Evolutionary conservation across 2,888 invertebrate species (phyloP).

Genomic region (Harmothoe impar): DNA sequence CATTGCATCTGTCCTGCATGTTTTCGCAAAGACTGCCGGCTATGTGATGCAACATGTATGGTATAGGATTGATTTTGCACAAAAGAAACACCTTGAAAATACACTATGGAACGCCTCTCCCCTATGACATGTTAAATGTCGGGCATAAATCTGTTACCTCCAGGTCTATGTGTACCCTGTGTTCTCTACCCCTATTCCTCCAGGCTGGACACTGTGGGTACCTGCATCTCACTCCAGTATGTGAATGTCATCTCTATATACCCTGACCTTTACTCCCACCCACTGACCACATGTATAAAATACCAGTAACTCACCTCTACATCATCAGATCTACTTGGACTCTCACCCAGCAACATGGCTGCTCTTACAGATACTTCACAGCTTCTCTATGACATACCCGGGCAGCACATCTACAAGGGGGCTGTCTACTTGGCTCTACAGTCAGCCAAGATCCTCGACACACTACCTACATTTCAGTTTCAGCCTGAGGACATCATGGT

Average conservation of each 20-base stretch:
- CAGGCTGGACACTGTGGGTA: not conserved
- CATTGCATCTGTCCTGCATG: too few relatives aligned
- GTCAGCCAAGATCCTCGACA: not conserved
- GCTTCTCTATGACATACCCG: not conserved
- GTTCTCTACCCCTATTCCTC: too few relatives aligned
- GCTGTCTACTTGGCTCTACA: not conserved
- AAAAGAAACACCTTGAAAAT: too few relatives aligned
- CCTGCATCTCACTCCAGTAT: not conserved
- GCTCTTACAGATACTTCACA: not conserved
- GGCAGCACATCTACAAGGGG: not conserved
- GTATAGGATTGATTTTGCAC: too few relatives aligned
- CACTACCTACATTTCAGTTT: not conserved
- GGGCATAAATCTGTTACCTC: too few relatives aligned
- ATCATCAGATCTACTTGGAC: not conserved
- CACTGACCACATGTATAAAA: not conserved
- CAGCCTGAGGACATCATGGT: constrained; percentile 3
- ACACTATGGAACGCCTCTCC: too few relatives aligned
- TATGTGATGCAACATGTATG: too few relatives aligned
- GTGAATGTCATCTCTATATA: not conserved
- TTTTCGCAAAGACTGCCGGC: too few relatives aligned
- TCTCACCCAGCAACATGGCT: not conserved
- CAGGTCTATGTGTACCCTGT: too few relatives aligned
- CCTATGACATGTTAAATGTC: too few relatives aligned
- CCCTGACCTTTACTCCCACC: not conserved
- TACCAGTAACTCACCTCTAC: not conserved